These are phyloP conservation scores for Grammomys dolichurus DNA, from an alignment of 2,113 vertebrate species.

Conservation along the genomic window DNA sequence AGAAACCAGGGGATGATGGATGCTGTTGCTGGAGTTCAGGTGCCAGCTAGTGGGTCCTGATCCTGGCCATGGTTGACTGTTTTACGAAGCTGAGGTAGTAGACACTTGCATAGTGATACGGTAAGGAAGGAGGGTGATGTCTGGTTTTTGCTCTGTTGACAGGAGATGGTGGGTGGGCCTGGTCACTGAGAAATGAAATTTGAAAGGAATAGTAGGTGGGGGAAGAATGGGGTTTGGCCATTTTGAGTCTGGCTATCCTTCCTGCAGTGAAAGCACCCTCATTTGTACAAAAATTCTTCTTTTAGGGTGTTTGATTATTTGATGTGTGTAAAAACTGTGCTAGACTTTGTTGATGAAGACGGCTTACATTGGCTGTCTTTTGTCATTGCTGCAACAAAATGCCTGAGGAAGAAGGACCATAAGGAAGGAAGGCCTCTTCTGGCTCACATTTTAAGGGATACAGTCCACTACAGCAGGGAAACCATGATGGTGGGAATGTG, in stretches of 20 bases:
- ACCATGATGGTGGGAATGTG: not conserved
- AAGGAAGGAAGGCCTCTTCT: not conserved
- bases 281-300: not conserved
- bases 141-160: not conserved
- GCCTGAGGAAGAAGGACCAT: not conserved
- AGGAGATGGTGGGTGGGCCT: not conserved
- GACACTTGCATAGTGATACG: not conserved
- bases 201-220: not conserved
- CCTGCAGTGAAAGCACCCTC: not conserved
- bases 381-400: not conserved
- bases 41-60: not conserved
- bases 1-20: not conserved
- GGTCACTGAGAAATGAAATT: not conserved
- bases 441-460: not conserved
- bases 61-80: not conserved
- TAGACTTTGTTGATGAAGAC: not conserved
- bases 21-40: not conserved
- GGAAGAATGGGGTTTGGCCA: not conserved
- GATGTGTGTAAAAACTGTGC: not conserved
- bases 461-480: not conserved
- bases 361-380: not conserved
- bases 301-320: conserved; percentile 9
- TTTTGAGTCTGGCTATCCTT: not conserved
- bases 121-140: not conserved
- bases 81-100: not conserved